Conservation (phyloP, 1,140 invertebrate genomes). For the Ceratitis capitata region DNA sequence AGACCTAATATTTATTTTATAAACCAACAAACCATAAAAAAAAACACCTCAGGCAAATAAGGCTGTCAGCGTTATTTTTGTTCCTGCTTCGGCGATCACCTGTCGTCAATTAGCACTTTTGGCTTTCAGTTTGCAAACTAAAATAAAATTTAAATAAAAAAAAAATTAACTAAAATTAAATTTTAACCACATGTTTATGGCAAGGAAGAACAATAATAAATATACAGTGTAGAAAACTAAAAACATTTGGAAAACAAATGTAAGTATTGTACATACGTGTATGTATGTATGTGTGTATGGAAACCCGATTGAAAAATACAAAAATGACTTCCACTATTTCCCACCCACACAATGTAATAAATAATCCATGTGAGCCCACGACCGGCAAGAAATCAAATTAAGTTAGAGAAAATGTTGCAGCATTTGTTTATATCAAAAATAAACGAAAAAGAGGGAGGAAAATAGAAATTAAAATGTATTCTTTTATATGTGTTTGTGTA, state of each 20-base stretch:
- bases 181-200: background rate
- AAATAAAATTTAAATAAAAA: background rate
- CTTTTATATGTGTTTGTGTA: background rate
- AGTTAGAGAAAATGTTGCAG: background rate
- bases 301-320: background rate
- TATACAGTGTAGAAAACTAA: background rate
- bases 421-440: background rate
- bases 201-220: background rate
- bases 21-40: too few relatives aligned
- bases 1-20: too few relatives aligned
- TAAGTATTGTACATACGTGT: too few relatives aligned
- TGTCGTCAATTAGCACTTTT: background rate
- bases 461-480: background rate
- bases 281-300: too few relatives aligned
- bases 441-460: background rate
- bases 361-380: background rate
- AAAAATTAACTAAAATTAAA: background rate
- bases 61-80: too few relatives aligned
- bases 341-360: constrained; percentile 25
- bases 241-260: background rate
- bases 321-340: constrained; percentile 4
- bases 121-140: background rate
- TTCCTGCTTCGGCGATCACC: too few relatives aligned
- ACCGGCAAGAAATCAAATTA: background rate
- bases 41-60: too few relatives aligned